Base-by-base conservation (phyloP, 2,113 vertebrate species). In the Procavia capensis region DNA sequence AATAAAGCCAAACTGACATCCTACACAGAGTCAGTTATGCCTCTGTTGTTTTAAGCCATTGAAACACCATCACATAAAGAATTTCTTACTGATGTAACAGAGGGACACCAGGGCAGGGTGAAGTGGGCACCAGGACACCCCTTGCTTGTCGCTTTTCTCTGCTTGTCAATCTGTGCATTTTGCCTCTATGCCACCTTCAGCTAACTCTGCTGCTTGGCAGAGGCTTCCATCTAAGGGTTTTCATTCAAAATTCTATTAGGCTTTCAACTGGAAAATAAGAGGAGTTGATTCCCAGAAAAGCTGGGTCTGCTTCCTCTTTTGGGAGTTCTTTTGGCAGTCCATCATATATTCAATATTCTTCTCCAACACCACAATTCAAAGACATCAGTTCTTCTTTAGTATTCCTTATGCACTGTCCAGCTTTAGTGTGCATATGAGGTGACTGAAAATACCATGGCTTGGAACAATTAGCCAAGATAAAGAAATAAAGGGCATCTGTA, bases 1-100 rank as follows among this genome's bases (percentile, higher is more conserved):
- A 98, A 98, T 98, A 98, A 98, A 98, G 94, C 97, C 97, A 98
- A 98, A 97, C 94, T 85, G 9, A 98, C 98, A 98, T 98, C 98
- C 98, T 98, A 98, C 97, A 98, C 98, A 98, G 93, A 95, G 97
- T 98, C 96, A 74, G 93, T 97, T 96, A 97, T 47, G 95, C 90
- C 92, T 91, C 88, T 95, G 84, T 96, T 92, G 54, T 92, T 95
- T 96, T 95, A 78, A 98, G 97, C 96, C 96, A 92, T 74, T 93
- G 90, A 96, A 98, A 98, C 98, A 98, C 98, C 98, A 98, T 98
- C 98, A 98, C 96, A 96, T 97, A 98, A 97, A 97, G 90, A 97
- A 95, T 97, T 92, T 97, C 97, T 95, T 91, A 98, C 98, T 98
- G 98, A 98, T 97, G 98, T 89, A 95, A 94, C 94, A 95, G 95